Conservation (phyloP, 1,140 invertebrate species). For the Cardiocondyla obscurior region DNA sequence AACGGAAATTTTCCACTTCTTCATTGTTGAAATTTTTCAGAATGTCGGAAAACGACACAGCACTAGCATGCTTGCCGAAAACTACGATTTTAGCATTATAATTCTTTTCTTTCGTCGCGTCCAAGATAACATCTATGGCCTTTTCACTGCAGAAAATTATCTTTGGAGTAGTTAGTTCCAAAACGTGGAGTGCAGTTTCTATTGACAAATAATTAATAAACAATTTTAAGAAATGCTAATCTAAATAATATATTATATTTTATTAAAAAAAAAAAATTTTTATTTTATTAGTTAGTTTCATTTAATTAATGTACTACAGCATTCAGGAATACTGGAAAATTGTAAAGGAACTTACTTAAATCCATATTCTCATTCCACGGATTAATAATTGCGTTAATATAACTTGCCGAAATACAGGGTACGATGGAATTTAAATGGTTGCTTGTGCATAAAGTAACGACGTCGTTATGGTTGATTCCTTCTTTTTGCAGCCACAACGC, state of each 20-base stretch:
- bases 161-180: conserved; percentile 56
- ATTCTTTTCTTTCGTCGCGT: conserved; percentile 45
- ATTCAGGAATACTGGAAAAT: background rate
- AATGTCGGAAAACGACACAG: conserved; percentile 23
- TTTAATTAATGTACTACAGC: background rate
- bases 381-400: conserved; percentile 76
- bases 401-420: conserved; percentile 80
- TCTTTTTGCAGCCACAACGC: conserved; percentile 79
- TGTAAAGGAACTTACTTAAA: conserved; percentile 29
- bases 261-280: too few species aligned
- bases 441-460: conserved; percentile 77
- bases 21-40: background rate
- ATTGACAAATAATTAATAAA: background rate
- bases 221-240: too few species aligned
- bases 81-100: conserved; percentile 58
- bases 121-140: background rate
- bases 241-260: conserved; percentile 2
- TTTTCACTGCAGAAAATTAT: conserved; percentile 64
- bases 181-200: conserved; percentile 52
- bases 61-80: conserved; percentile 56
- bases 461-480: conserved; percentile 79
- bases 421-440: conserved; percentile 82
- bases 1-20: conserved; percentile 52
- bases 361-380: conserved; percentile 61
- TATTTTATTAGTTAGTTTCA: too few species aligned